phyloP scores from a whole-genome alignment of 2,888 invertebrate species.

The Drosophila peninsularis region DNA sequence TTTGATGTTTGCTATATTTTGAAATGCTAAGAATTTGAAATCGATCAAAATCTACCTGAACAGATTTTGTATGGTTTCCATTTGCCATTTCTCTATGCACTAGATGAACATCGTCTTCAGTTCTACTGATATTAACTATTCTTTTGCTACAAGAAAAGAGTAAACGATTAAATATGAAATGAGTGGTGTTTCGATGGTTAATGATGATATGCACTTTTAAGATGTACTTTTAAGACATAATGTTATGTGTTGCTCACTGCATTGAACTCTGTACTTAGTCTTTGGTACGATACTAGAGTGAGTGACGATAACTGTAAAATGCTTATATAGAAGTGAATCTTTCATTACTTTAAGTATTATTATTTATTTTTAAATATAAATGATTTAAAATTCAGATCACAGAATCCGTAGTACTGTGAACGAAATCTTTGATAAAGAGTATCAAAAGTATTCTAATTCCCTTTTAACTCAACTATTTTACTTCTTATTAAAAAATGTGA shows the following conservation, averaged over 20 bases:
- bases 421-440: background rate
- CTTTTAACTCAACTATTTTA: background rate
- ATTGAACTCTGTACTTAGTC: slow-evolving; percentile 52
- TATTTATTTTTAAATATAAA: too few species aligned
- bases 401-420: background rate
- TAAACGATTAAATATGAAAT: slow-evolving; percentile 72
- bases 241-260: slow-evolving; percentile 22
- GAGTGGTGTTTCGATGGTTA: slow-evolving; percentile 42
- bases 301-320: background rate
- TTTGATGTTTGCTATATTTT: slow-evolving; percentile 47
- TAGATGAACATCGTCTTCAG: slow-evolving; percentile 90
- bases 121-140: slow-evolving; percentile 90
- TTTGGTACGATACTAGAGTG: slow-evolving; percentile 33
- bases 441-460: background rate
- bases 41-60: slow-evolving; percentile 87
- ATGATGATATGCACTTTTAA: slow-evolving; percentile 27
- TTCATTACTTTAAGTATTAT: too few species aligned
- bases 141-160: slow-evolving; percentile 88
- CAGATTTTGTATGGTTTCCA: slow-evolving; percentile 90
- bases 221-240: slow-evolving; percentile 6
- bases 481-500: background rate
- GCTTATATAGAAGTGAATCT: too few species aligned
- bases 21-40: slow-evolving; percentile 50
- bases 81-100: slow-evolving; percentile 90
- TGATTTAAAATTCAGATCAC: background rate